These are phyloP conservation scores for Phocoena sinus DNA, from an alignment of 2,113 vertebrate species.

Conservation along the genomic window DNA sequence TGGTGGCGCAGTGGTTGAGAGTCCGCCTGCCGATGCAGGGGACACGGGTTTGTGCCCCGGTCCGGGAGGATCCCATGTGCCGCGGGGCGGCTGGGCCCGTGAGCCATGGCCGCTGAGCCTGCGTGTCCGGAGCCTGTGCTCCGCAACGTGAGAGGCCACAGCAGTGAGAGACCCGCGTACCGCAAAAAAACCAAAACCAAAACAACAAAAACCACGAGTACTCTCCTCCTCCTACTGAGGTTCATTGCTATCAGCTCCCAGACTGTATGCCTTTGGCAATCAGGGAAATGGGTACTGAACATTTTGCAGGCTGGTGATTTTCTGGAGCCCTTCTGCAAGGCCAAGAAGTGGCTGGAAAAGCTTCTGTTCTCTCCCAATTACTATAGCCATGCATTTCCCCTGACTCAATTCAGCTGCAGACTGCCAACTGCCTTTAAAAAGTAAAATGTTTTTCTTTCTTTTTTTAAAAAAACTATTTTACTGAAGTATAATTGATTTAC, in stretches of 20 bases:
- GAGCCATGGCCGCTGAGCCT: too few species aligned
- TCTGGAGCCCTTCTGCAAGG: background rate
- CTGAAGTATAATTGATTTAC: background rate
- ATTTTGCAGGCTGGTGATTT: conserved; percentile 7
- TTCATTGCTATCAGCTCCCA: background rate
- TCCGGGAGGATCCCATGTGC: too few species aligned
- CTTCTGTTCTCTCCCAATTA: background rate
- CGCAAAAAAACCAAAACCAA: too few species aligned
- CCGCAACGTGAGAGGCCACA: too few species aligned
- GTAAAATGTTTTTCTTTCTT: conserved; percentile 16
- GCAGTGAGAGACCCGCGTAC: too few species aligned
- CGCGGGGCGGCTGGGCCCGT: too few species aligned
- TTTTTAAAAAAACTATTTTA: background rate
- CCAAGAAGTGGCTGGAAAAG: background rate
- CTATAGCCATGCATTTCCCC: background rate
- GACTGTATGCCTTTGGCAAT: background rate
- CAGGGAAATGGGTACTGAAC: background rate
- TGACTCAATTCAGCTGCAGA: background rate
- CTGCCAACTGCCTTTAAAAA: background rate
- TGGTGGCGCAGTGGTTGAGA: too few species aligned
- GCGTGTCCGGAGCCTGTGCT: too few species aligned
- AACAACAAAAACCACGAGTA: background rate
- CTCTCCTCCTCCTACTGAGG: background rate
- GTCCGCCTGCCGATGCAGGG: too few species aligned
- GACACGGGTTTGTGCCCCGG: too few species aligned